A percentile compares a stretch with the other conserved stretches of the same genome.
These are phyloP conservation scores for Zoroaster sp. DNA, from an alignment of 53 echinoderm and acorn worm genomes.

Conservation along the genomic window DNA sequence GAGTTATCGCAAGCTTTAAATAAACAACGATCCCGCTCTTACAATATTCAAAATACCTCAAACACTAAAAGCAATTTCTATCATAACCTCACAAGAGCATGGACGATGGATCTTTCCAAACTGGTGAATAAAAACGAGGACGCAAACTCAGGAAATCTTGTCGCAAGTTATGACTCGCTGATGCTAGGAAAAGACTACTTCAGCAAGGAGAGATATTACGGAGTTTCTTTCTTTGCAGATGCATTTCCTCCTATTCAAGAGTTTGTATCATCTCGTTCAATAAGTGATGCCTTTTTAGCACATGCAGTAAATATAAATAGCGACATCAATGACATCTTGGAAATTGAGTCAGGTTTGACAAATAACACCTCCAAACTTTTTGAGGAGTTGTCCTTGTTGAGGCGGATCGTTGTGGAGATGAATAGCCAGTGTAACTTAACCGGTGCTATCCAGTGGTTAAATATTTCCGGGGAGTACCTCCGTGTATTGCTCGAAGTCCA, in stretches of 20 bases:
- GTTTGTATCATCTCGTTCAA: not conserved
- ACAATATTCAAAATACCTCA: not conserved
- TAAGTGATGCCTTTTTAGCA: not conserved
- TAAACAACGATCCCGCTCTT: not conserved
- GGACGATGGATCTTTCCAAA: not conserved
- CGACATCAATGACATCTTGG: not conserved
- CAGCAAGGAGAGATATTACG: not conserved
- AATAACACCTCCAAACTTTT: not conserved
- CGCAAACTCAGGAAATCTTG: not conserved
- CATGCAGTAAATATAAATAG: not conserved
- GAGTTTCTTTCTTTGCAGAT: not conserved
- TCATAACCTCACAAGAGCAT: not conserved
- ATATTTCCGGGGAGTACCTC: not conserved
- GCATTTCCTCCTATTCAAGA: not conserved
- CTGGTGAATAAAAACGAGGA: not conserved
- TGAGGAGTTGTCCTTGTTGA: not conserved
- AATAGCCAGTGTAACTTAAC: not conserved
- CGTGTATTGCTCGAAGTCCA: not conserved
- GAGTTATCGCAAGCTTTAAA: not conserved
- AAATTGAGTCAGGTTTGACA: not conserved
- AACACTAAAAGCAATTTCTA: not conserved
- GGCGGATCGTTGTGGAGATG: not conserved
- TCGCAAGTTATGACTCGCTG: constrained; percentile 8
- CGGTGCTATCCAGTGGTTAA: not conserved
- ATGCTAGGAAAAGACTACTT: not conserved